These are phyloP conservation scores for Scelioninae gen. 2 DNA, from an alignment of 2,888 invertebrate genomes.

Conservation along the genomic window DNA sequence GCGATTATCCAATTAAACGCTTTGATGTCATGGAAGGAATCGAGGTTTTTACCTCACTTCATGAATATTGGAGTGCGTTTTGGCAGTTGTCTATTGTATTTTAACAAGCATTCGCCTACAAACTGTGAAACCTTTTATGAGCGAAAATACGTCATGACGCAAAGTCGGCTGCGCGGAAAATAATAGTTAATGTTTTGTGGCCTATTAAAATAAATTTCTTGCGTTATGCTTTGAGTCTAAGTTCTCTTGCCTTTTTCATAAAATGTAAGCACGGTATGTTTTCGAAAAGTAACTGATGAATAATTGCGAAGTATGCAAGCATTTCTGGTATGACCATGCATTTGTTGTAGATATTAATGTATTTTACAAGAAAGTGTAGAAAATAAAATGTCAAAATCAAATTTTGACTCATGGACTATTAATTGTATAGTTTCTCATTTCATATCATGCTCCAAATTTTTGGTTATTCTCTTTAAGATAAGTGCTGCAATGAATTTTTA, in stretches of 20 bases:
- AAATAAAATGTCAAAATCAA: too few relatives aligned
- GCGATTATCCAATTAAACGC: not conserved
- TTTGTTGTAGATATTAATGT: too few relatives aligned
- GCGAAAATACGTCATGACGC: slow-evolving; percentile 21
- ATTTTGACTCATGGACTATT: too few relatives aligned
- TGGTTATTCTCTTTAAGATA: too few relatives aligned
- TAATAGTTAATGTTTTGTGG: slow-evolving; percentile 40
- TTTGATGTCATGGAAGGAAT: not conserved
- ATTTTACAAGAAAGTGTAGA: too few relatives aligned
- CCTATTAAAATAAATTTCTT: slow-evolving; percentile 34
- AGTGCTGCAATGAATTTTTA: too few relatives aligned
- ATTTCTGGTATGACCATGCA: too few relatives aligned
- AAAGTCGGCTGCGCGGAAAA: slow-evolving; percentile 30
- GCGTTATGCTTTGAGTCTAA: slow-evolving; percentile 11
- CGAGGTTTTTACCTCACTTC: slow-evolving; percentile 6
- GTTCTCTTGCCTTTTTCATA: slow-evolving; percentile 20
- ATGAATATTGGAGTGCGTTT: slow-evolving; percentile 24
- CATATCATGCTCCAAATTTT: too few relatives aligned
- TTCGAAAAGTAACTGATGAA: too few relatives aligned
- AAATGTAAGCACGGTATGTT: too few relatives aligned
- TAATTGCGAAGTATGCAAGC: too few relatives aligned
- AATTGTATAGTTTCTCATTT: too few relatives aligned
- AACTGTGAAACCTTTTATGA: slow-evolving; percentile 37
- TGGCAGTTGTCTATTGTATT: slow-evolving; percentile 21
- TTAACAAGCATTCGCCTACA: slow-evolving; percentile 18